Evolutionary conservation across 1,140 invertebrate genomes (phyloP).

Genomic region (Helicorthomorpha holstii): DNA sequence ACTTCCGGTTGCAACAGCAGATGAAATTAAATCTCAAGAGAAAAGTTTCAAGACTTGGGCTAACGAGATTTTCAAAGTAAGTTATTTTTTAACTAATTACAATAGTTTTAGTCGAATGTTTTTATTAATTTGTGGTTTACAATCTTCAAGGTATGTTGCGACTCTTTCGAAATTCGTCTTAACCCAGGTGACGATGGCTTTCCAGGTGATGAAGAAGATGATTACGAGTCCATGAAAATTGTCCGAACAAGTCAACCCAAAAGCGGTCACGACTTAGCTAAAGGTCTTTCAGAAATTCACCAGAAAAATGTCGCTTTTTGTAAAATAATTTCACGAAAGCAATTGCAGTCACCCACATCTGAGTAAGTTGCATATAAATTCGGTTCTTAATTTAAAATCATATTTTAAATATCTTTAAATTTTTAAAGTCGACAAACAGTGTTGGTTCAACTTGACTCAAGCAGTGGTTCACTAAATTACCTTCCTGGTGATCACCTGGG

Average conservation of each 20-base stretch:
- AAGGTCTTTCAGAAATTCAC: conserved; percentile 20
- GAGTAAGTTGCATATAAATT: background rate
- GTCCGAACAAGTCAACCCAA: background rate
- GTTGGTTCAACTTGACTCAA: background rate
- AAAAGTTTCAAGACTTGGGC: conserved; percentile 25
- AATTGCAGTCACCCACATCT: conserved; percentile 16
- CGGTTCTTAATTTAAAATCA: too few relatives aligned
- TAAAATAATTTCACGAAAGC: conserved; percentile 16
- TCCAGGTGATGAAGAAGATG: too few relatives aligned
- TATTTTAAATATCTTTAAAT: too few relatives aligned
- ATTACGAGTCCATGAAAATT: too few relatives aligned
- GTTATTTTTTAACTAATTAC: conserved; percentile 21
- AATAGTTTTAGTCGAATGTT: conserved; percentile 18
- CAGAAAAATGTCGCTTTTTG: conserved; percentile 18
- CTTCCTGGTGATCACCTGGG: background rate
- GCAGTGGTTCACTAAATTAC: background rate
- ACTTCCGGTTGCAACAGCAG: conserved; percentile 19
- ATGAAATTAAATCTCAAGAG: conserved; percentile 27
- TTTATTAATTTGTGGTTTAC: conserved; percentile 19
- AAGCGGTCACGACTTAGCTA: conserved; percentile 3
- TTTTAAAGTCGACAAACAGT: background rate
- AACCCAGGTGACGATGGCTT: background rate
- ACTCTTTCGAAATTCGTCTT: background rate
- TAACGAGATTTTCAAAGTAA: conserved; percentile 23
- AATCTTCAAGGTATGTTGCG: conserved; percentile 14